These are phyloP conservation scores for Atta texana DNA, from an alignment of 1,140 invertebrate genomes.

Conservation along the genomic window DNA sequence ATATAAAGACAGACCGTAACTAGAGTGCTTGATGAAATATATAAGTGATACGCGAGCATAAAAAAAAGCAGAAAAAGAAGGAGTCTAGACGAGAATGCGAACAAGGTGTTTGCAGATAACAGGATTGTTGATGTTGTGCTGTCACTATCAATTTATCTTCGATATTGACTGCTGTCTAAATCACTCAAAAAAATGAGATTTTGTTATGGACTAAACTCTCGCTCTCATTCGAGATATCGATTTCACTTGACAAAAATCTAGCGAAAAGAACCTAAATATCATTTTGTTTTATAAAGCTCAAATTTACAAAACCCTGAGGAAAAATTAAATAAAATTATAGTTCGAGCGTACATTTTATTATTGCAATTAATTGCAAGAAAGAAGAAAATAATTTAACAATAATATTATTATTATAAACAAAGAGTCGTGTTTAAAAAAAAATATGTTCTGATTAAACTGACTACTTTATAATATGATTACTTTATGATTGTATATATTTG, in stretches of 20 bases:
- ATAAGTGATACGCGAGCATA: constrained; percentile 29
- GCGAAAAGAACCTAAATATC: neutral
- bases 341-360: neutral
- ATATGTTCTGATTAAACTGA: too few relatives aligned
- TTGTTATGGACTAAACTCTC: constrained; percentile 52
- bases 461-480: too few relatives aligned
- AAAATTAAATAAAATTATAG: neutral
- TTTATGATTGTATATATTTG: too few relatives aligned
- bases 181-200: constrained; percentile 52
- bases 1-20: neutral
- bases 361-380: neutral
- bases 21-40: neutral
- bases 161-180: constrained; percentile 61
- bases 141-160: constrained; percentile 73
- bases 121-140: constrained; percentile 41
- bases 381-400: neutral
- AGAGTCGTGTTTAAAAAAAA: too few relatives aligned
- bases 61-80: constrained; percentile 50
- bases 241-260: constrained; percentile 54
- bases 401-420: neutral
- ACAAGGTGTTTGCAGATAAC: constrained; percentile 57
- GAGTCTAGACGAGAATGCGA: neutral
- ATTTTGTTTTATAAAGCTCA: neutral
- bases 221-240: constrained; percentile 53
- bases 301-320: neutral